Base-by-base conservation (phyloP, 2,888 invertebrate genomes). In the Protonemura montana region DNA sequence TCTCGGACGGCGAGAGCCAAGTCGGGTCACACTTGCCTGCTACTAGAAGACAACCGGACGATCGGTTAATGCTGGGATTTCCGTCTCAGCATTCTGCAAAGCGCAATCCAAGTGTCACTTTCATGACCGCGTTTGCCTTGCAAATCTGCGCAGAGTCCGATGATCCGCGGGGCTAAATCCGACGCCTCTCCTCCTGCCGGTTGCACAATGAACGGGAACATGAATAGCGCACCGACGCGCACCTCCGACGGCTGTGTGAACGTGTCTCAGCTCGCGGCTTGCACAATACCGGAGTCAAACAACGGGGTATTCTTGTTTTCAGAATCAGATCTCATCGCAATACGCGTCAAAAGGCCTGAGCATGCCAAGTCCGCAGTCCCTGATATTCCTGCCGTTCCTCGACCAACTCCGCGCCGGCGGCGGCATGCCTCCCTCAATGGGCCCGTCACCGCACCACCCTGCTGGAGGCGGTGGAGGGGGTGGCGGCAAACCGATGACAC, bases 361-460 rank as follows among this genome's bases (percentile, higher is more conserved):
- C 91, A 90, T 94, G 92, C 90, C 93, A 28, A 94, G 93, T 7
- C 94, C 94, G 0, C 95, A 93, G 89, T 92, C 94, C 0, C 92
- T 95, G 87, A 94, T 94, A 90, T 94, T 95, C 89, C 92, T 95
- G 87, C 95, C 96, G n/a, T 93, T 95, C 88, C 91, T 96, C 89
- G 96, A 95, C 89, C 95, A 95, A 89, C 92, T 95, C 90, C 90
- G 90, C 76, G 89, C 89, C 76, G 89, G 90, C 76, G 89, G 89
- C 76, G 89, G 89, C 13, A 86, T 89, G 77, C 89, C 88, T 42
- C 88, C 88, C 5, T 87, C 30, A 85, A 87, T 85, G 41, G 89
- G 89, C 89, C 89, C 30, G 89, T 90, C 89, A 92, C 90, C 90
- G 91, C 87, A 90, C 90, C 82, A 88, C 91, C 90, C 85, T 90